Percentiles rank a stretch among this genome's conserved stretches.
Conservation (phyloP, 2,888 invertebrate species). For the Agonum fuliginosum region DNA sequence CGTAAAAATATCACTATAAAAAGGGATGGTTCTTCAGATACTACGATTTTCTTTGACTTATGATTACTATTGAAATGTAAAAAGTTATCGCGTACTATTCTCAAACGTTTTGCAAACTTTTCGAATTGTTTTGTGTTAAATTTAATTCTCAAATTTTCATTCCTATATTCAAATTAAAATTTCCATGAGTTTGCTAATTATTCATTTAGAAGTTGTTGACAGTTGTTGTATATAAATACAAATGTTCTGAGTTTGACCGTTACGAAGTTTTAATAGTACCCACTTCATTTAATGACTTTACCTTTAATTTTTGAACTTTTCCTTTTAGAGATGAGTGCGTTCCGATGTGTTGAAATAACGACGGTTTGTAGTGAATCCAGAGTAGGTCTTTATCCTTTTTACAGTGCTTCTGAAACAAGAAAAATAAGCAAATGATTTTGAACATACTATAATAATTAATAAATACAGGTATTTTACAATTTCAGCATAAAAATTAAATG, state of each 20-base stretch:
- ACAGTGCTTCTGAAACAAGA: conserved; percentile 86
- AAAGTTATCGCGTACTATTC: no score
- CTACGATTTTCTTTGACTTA: conserved; percentile 4
- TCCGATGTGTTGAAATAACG: conserved; percentile 96
- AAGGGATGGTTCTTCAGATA: conserved; percentile 4
- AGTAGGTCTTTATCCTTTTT: conserved; percentile 83
- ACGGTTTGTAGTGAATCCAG: conserved; percentile 91
- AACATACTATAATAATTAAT: no score
- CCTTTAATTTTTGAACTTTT: conserved; percentile 96
- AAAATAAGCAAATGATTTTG: conserved; percentile 59
- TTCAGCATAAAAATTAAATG: neutral
- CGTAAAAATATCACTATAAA: conserved; percentile 21
- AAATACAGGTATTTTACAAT: no score
- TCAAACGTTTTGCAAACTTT: no score
- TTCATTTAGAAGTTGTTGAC: neutral
- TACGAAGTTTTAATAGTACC: neutral
- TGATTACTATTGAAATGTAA: neutral
- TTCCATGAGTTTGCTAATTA: neutral
- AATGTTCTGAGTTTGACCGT: neutral
- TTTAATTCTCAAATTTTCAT: no score
- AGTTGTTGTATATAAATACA: neutral
- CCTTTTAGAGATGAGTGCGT: conserved; percentile 95
- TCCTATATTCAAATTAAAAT: neutral
- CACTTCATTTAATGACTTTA: conserved; percentile 67
- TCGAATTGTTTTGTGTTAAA: no score